phyloP scores from a whole-genome alignment of 2,888 invertebrate genomes.

The Carpatolechia fugitivella region DNA sequence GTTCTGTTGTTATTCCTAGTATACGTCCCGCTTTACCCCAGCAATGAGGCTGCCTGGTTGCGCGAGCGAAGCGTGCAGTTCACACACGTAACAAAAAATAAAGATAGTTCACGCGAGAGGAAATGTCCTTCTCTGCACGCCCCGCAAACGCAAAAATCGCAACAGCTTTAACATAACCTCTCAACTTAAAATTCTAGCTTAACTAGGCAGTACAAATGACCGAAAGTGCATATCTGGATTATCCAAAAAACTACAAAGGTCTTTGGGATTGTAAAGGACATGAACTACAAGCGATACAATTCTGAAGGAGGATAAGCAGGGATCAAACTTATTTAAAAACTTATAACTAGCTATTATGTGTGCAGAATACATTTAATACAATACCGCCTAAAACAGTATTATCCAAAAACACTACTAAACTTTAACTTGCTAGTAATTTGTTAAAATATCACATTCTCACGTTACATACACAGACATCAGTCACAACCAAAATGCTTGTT shows the following conservation, averaged over 20 bases:
- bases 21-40: no score
- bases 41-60: no score
- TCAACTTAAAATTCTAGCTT: neutral
- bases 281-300: constrained; percentile 29
- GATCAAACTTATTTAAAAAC: constrained; percentile 21
- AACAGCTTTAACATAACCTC: neutral
- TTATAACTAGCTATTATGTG: constrained; percentile 47
- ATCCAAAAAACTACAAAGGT: constrained; percentile 56
- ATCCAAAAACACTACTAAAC: constrained; percentile 38
- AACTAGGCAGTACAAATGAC: constrained; percentile 15
- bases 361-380: constrained; percentile 68
- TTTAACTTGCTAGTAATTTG: constrained; percentile 30
- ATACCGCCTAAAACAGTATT: constrained; percentile 42
- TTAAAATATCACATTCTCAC: constrained; percentile 59
- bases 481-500: constrained; percentile 16
- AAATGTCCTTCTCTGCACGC: no score
- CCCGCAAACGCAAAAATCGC: neutral
- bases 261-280: neutral
- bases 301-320: constrained; percentile 34
- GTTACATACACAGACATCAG: constrained; percentile 50
- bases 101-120: no score
- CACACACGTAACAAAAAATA: no score
- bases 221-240: constrained; percentile 71
- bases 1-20: no score
- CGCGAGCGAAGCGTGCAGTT: no score